Evolutionary conservation across 1,140 invertebrate genomes (phyloP).

Genomic region (Eubasilissa regina): DNA sequence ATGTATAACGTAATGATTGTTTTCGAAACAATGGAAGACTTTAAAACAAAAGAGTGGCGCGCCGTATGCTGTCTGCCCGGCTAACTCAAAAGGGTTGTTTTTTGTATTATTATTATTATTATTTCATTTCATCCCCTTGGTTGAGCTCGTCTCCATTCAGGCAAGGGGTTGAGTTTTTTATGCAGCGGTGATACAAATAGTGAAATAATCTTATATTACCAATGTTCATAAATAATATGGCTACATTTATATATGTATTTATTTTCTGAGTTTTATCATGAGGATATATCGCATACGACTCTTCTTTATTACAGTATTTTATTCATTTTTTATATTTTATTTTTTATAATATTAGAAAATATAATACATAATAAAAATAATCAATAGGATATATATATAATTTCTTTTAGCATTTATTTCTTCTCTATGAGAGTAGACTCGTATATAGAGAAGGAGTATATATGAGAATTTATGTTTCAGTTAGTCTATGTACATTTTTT

Average conservation of each 20-base stretch:
- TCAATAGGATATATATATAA: too few relatives aligned
- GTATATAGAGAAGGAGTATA: too few relatives aligned
- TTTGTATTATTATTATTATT: constrained; percentile 30
- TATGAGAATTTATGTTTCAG: too few relatives aligned
- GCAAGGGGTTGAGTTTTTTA: constrained; percentile 20
- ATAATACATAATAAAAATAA: too few relatives aligned
- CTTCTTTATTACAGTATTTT: neutral
- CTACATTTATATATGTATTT: neutral
- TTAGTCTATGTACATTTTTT: too few relatives aligned
- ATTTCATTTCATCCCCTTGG: constrained; percentile 30
- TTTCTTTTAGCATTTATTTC: too few relatives aligned
- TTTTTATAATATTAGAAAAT: too few relatives aligned
- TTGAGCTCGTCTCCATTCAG: constrained; percentile 2
- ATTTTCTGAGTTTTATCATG: neutral
- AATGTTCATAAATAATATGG: neutral
- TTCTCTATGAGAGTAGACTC: too few relatives aligned
- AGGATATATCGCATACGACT: neutral
- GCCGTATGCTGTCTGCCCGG: constrained; percentile 56
- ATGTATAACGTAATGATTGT: constrained; percentile 56
- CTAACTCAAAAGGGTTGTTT: constrained; percentile 44
- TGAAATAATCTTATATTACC: neutral
- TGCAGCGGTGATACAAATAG: neutral
- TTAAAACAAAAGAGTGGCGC: constrained; percentile 54
- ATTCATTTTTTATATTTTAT: neutral
- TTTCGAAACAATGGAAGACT: constrained; percentile 53